These are phyloP conservation scores for Hydrolagus affinis DNA, from an alignment of 2,113 vertebrate genomes.

Conservation along the genomic window DNA sequence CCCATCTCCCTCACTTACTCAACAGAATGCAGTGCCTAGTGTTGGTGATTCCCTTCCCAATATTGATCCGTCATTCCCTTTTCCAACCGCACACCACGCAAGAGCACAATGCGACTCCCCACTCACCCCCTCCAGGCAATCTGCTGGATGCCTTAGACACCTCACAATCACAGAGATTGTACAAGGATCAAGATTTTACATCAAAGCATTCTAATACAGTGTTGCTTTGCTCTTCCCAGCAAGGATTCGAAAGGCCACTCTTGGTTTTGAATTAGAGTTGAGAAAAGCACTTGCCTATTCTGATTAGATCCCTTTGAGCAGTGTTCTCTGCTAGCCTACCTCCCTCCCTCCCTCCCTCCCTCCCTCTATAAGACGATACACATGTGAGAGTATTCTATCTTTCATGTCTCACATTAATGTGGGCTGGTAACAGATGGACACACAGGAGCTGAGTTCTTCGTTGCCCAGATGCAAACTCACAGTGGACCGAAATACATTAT, in stretches of 20 bases:
- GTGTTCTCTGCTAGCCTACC: too few relatives aligned
- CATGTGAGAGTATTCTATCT: too few relatives aligned
- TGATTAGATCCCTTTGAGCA: not conserved
- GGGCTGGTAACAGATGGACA: not conserved
- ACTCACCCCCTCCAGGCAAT: not conserved
- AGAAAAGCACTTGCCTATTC: conserved; percentile 7
- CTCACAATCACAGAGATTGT: not conserved
- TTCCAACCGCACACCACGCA: too few relatives aligned
- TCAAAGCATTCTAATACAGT: not conserved
- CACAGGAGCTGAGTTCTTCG: not conserved
- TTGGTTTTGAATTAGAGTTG: not conserved
- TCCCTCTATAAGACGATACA: too few relatives aligned
- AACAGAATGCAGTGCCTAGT: not conserved
- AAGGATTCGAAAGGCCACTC: not conserved
- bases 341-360: too few relatives aligned
- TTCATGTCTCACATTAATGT: not conserved
- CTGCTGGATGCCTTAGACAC: not conserved
- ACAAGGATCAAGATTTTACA: not conserved
- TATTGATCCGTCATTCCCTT: not conserved
- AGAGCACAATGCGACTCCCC: too few relatives aligned
- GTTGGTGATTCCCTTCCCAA: not conserved
- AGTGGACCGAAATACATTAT: not conserved
- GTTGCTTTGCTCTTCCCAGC: not conserved
- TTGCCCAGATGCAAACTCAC: not conserved
- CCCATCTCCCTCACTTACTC: too few relatives aligned